Conservation (phyloP, 1,140 invertebrate genomes). For the Rhopalosiphum padi region DNA sequence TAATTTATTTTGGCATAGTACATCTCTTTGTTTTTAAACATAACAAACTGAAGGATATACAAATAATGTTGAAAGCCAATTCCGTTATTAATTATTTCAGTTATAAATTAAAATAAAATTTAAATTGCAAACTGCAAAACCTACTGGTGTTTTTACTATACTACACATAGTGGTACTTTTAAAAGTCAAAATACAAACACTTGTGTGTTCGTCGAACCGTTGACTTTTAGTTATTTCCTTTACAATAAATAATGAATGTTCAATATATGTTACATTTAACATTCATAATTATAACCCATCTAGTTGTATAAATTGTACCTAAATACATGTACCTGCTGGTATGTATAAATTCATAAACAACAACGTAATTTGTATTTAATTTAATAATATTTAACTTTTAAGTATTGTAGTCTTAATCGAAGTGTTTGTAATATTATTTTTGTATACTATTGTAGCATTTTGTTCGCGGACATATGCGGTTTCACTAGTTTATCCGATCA, state of each 20-base stretch:
- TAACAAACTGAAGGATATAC: background rate
- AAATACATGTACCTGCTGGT: background rate
- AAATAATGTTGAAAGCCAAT: background rate
- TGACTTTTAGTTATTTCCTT: background rate
- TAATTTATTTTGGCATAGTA: background rate
- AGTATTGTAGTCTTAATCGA: background rate
- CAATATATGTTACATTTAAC: background rate
- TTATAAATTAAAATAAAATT: background rate
- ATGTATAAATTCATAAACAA: too few species aligned
- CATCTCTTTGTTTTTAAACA: background rate
- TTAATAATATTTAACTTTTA: background rate
- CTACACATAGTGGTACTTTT: background rate
- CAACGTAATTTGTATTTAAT: too few species aligned
- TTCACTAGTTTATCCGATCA: constrained; percentile 94
- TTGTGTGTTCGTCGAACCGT: background rate
- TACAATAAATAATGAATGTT: background rate
- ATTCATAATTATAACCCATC: background rate
- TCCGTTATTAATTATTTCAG: background rate
- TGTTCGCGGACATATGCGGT: constrained; percentile 98
- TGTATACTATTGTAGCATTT: constrained; percentile 76
- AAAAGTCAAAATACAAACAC: background rate
- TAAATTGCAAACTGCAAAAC: background rate
- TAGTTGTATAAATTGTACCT: background rate
- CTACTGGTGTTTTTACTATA: background rate
- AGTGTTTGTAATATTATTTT: background rate